These are phyloP conservation scores for Oscheius sp. DNA, from an alignment of 1,140 invertebrate species.

Conservation along the genomic window DNA sequence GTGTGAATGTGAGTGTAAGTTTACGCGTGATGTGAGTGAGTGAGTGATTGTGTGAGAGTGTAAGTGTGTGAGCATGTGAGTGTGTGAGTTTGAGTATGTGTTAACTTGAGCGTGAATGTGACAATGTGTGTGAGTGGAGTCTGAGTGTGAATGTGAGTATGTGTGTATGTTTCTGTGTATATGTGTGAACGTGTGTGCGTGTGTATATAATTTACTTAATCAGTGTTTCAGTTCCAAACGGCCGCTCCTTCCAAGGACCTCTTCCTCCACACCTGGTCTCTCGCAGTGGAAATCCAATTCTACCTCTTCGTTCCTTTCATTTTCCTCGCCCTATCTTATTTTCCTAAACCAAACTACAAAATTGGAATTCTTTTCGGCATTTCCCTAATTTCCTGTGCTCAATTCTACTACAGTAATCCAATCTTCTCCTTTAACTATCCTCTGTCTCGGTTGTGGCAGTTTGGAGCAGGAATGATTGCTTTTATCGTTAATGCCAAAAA, in stretches of 20 bases:
- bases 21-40: no score
- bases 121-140: no score
- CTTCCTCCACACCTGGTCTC: conserved; percentile 13
- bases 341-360: conserved; percentile 3
- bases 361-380: background rate
- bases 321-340: background rate
- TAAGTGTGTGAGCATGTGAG: no score
- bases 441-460: conserved; percentile 22
- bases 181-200: no score
- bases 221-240: background rate
- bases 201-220: background rate
- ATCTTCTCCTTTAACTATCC: conserved; percentile 18
- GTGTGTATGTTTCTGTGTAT: no score
- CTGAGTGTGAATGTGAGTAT: no score
- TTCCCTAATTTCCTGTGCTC: background rate
- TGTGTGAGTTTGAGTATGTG: no score
- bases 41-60: no score
- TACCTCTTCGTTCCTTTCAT: conserved; percentile 17
- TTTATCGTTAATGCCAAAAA: background rate
- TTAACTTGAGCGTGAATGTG: no score
- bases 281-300: conserved; percentile 15
- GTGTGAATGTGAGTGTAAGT: no score
- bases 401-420: conserved; percentile 4
- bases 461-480: conserved; percentile 5
- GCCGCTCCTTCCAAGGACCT: background rate